Conservation (phyloP, 2,888 invertebrate species). For the Sminthurides aquaticus region DNA sequence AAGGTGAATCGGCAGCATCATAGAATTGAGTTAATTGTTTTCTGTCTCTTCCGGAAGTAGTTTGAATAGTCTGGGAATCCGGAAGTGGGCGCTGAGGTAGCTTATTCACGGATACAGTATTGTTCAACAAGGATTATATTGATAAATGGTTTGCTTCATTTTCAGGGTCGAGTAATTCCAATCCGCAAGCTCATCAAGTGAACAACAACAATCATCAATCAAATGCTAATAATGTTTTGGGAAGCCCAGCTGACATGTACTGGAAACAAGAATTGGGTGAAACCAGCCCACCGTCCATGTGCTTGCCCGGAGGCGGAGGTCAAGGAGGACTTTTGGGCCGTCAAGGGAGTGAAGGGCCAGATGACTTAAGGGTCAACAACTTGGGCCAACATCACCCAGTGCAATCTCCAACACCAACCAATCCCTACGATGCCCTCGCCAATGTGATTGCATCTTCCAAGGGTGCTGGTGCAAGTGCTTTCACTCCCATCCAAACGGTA, state of each 20-base stretch:
- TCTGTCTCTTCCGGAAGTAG: too few relatives aligned
- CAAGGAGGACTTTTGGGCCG: slow-evolving; percentile 35
- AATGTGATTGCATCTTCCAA: slow-evolving; percentile 42
- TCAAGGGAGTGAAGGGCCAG: slow-evolving; percentile 43
- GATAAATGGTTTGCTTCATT: slow-evolving; percentile 8
- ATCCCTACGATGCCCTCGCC: slow-evolving; percentile 41
- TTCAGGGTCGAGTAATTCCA: slow-evolving; percentile 34
- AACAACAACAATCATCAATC: slow-evolving; percentile 37
- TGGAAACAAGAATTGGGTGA: slow-evolving; percentile 41
- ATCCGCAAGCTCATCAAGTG: slow-evolving; percentile 38
- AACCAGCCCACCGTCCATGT: slow-evolving; percentile 41
- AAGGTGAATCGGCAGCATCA: too few relatives aligned
- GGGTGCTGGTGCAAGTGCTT: slow-evolving; percentile 55
- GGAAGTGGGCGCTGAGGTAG: neutral
- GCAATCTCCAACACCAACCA: slow-evolving; percentile 35
- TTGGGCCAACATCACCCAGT: slow-evolving; percentile 30
- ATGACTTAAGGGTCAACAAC: slow-evolving; percentile 42
- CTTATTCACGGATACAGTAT: neutral
- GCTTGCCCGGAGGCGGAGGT: slow-evolving; percentile 35
- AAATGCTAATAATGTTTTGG: slow-evolving; percentile 37
- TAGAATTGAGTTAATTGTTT: too few relatives aligned
- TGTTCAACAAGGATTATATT: too few relatives aligned
- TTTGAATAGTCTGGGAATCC: neutral
- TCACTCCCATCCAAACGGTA: slow-evolving; percentile 72
- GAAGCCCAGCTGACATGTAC: slow-evolving; percentile 41